Percentiles rank a stretch among this genome's conserved stretches.
Conservation (phyloP, 1,140 invertebrate genomes). For the Aphaenogaster rudis region DNA sequence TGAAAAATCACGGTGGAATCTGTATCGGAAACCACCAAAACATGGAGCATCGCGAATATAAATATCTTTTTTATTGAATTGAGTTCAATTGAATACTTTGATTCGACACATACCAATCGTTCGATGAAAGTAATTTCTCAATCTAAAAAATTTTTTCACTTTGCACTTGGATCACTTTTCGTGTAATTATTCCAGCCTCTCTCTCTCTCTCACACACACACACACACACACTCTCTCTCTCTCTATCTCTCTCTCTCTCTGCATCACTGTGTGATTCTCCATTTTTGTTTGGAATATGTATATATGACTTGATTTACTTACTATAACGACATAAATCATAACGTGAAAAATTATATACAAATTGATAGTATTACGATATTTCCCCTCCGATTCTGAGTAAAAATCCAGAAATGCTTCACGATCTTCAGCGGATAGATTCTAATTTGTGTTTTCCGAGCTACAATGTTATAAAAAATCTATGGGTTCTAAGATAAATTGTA, state of each 20-base stretch:
- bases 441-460: conserved; percentile 54
- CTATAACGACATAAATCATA: conserved; percentile 67
- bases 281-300: neutral
- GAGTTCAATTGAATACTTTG: conserved; percentile 34
- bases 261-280: neutral
- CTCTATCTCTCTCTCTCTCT: neutral
- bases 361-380: conserved; percentile 60
- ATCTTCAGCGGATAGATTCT: conserved; percentile 3
- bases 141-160: conserved; percentile 22
- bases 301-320: conserved; percentile 26
- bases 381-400: neutral
- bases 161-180: conserved; percentile 28
- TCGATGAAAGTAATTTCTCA: neutral
- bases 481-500: conserved; percentile 65
- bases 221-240: neutral
- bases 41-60: conserved; percentile 3
- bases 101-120: neutral
- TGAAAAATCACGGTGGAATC: conserved; percentile 43
- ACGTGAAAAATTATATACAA: conserved; percentile 70
- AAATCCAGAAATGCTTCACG: conserved; percentile 34
- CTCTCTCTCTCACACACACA: neutral
- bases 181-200: neutral
- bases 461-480: conserved; percentile 77
- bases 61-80: conserved; percentile 32
- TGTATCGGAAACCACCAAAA: conserved; percentile 8